Base-by-base conservation (phyloP, 2,888 invertebrate genomes). In the Girardia tigrina region DNA sequence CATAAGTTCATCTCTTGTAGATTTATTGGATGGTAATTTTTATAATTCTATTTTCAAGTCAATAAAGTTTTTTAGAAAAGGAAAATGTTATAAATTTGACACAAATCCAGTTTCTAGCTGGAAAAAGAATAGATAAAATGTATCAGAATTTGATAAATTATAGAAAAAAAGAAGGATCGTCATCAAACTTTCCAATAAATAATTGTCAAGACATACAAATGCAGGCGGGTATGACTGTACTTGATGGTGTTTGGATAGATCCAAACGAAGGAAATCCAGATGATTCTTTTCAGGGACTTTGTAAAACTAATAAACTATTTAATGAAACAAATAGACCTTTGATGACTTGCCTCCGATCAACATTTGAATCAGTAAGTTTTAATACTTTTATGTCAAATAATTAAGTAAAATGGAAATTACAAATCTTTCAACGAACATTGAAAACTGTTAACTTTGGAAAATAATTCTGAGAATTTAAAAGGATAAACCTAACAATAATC, bases 191-290 rank as follows among this genome's bases (percentile, higher is more conserved):
- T 8, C 56, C 56, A 56, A 20, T 56, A 56, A 56, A 16, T n/a
- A 56, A n/a, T 56, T 56, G 56, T 56, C 56, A 56, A 56, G 56
- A 56, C 23, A 8, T 56, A 2, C 56, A 56, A 16, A 6, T 56
- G n/a, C 4, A 56, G 23, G 23, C 4, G 6, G 4, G 20, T 12
- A 16, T 8, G n/a, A 23, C 4, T 2, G 20, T 56, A 2, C 56
- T 23, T 6, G 56, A 56, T 6, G n/a, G 6, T 12, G 56, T 56
- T 20, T 56, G 56, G 56, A n/a, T 56, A 8, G 56, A 56, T n/a
- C 56, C 56, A 56, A 56, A 56, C 23, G 56, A 56, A 16, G 56
- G 56, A 56, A 56, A 56, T 56, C 23, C 56, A 20, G 56, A 56
- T 4, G 56, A 56, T 56, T 56, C 56, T 56, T 56, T 56, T 56